Evolutionary conservation across 2,888 invertebrate species (phyloP).

Genomic region (Sminthurides aquaticus): DNA sequence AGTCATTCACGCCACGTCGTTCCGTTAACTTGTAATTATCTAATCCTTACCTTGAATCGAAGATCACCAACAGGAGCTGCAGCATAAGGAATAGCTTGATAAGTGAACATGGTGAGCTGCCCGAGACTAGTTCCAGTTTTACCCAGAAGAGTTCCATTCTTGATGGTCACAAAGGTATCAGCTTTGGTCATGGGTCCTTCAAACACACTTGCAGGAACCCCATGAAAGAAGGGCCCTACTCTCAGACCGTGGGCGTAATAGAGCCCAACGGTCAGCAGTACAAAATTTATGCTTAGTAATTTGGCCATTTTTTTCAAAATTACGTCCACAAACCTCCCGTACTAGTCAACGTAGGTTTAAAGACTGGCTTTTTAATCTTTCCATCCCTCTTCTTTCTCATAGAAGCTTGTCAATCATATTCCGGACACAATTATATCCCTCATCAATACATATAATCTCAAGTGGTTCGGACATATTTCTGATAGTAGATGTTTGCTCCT

Average conservation of each 20-base stretch:
- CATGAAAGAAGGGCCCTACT: not conserved
- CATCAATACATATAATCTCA: too few relatives aligned
- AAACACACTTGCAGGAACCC: conserved; percentile 12
- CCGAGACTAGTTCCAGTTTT: conserved; percentile 1
- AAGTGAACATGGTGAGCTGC: conserved; percentile 5
- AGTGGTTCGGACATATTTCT: too few relatives aligned
- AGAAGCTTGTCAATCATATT: too few relatives aligned
- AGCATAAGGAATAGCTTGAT: conserved; percentile 18
- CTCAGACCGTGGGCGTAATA: not conserved
- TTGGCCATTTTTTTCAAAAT: not conserved
- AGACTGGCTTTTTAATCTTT: too few relatives aligned
- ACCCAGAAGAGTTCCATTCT: conserved; percentile 22
- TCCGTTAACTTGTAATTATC: too few relatives aligned
- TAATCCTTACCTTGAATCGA: conserved; percentile 13
- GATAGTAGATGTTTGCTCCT: too few relatives aligned
- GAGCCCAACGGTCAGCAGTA: not conserved
- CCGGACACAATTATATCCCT: too few relatives aligned
- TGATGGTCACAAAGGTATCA: conserved; percentile 22
- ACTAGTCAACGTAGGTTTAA: too few relatives aligned
- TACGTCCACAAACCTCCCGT: too few relatives aligned
- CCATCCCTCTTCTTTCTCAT: too few relatives aligned
- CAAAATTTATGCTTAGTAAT: not conserved
- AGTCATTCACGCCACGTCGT: too few relatives aligned
- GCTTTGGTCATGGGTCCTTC: conserved; percentile 5
- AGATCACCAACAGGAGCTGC: conserved; percentile 18